Evolutionary conservation across 2,888 invertebrate species (phyloP), one percentile per base, ranked within the genome.

Genomic region (Eupsilia transversa): DNA sequence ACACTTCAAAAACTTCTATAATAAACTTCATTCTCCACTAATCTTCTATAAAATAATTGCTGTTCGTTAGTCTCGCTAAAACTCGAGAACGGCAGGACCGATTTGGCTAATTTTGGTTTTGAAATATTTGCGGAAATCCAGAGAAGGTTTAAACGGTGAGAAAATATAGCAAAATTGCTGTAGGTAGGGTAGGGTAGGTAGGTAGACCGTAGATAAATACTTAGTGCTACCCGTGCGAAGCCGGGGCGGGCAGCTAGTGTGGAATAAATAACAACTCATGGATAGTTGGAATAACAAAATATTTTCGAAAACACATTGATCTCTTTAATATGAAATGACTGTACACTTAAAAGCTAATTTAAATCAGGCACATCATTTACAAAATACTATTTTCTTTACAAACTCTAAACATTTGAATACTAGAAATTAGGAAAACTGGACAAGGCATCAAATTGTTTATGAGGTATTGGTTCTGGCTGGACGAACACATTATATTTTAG

Each of bases 401-500:
- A 56, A 38, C 20, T 74, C 59, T 77, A 41, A 64, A 63, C n/a
- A 52, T 68, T 72, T 68, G 60, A 73, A 65, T 67, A 61, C 30
- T 60, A 60, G 46, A 63, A 68, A 64, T 76, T 64, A 64, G n/a
- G 27, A 69, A 65, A 72, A 71, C 63, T 61, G 70, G 66, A 72
- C 63, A 74, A 66, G 74, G 60, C 65, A 64, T 77, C 70, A 69
- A 71, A 79, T 84, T 73, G 54, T 72, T 83, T 79, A 74, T 80
- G 67, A 75, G 69, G 52, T 57, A 83, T 87, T 78, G 75, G 84
- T 80, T 83, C 80, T 80, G 79, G 74, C 77, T 84, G 82, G 79
- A 82, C 82, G 85, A 87, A 83, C 74, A 78, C 79, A 79, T 88
- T 90, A 88, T 90, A 91, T 90, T 93, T 93, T 91, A 91, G 91